These are phyloP conservation scores for Caenorhabditis latens DNA, from an alignment of 1,140 invertebrate genomes.

Conservation along the genomic window DNA sequence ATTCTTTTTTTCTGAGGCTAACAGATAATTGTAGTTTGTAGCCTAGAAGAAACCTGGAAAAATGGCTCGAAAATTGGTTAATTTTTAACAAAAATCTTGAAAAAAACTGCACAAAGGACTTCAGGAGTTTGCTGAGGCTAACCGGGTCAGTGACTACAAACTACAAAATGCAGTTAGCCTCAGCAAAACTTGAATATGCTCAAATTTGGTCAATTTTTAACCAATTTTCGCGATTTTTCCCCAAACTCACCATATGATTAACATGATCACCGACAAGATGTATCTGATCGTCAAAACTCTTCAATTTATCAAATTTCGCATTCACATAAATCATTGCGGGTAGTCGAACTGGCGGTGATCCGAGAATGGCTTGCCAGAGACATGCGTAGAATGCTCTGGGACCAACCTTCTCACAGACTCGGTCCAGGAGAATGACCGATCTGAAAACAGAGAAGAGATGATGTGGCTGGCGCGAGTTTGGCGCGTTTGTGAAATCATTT, in stretches of 20 bases:
- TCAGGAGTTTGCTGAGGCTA: too few relatives aligned
- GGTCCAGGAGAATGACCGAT: conserved; percentile 84
- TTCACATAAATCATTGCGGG: conserved; percentile 88
- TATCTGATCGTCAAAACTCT: conserved; percentile 87
- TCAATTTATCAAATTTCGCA: conserved; percentile 87
- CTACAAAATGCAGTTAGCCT: too few relatives aligned
- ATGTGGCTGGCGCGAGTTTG: too few relatives aligned
- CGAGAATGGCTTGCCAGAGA: conserved; percentile 84
- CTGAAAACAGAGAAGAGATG: neutral
- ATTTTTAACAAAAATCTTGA: neutral
- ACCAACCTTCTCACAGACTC: conserved; percentile 87
- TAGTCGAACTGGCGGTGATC: conserved; percentile 87
- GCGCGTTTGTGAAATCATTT: too few relatives aligned
- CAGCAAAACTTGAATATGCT: too few relatives aligned
- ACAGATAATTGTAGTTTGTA: neutral
- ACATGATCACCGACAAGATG: conserved; percentile 89
- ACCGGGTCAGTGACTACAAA: too few relatives aligned
- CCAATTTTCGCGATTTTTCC: neutral
- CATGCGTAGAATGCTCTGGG: conserved; percentile 88
- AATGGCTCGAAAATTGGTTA: neutral
- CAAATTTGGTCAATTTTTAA: neutral
- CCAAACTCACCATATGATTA: conserved; percentile 84
- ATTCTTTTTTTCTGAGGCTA: too few relatives aligned
- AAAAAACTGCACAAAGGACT: too few relatives aligned
- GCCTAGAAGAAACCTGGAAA: too few relatives aligned